Evolutionary conservation across 2,113 vertebrate species (phyloP).

Genomic region (Motacilla tschutschensis): DNA sequence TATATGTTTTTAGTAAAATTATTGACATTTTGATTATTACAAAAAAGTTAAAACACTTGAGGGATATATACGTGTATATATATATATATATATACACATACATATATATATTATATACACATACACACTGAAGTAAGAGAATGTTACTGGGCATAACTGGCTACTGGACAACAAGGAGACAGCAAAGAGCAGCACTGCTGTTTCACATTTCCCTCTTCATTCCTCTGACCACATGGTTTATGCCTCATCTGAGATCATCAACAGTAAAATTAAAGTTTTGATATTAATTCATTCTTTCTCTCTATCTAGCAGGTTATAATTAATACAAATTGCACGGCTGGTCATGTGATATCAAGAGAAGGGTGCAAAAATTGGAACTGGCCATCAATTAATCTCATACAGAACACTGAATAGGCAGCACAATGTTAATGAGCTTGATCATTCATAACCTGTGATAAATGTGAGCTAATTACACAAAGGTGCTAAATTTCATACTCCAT

Average conservation of each 20-base stretch:
- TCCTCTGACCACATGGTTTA: background rate
- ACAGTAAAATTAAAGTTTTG: conserved; percentile 20
- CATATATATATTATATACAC: no score
- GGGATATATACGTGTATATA: background rate
- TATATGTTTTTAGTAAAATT: background rate
- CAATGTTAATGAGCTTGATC: conserved; percentile 48
- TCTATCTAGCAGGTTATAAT: background rate
- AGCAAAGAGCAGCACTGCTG: background rate
- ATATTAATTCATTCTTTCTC: background rate
- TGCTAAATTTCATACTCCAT: conserved; percentile 46
- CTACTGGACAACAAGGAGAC: background rate
- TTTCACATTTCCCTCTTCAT: background rate
- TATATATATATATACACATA: no score
- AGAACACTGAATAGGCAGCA: background rate
- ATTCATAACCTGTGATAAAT: conserved; percentile 40
- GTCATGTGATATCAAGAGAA: background rate
- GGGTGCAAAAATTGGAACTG: background rate
- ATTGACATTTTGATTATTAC: background rate
- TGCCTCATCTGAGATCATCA: conserved; percentile 22
- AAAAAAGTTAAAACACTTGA: background rate
- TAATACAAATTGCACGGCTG: conserved; percentile 12
- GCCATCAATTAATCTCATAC: background rate
- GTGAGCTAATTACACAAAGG: conserved; percentile 46
- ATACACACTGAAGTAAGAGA: background rate
- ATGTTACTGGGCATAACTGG: background rate